Conservation (phyloP, 2,113 vertebrate genomes). For the Anarhynchus alexandrinus region DNA sequence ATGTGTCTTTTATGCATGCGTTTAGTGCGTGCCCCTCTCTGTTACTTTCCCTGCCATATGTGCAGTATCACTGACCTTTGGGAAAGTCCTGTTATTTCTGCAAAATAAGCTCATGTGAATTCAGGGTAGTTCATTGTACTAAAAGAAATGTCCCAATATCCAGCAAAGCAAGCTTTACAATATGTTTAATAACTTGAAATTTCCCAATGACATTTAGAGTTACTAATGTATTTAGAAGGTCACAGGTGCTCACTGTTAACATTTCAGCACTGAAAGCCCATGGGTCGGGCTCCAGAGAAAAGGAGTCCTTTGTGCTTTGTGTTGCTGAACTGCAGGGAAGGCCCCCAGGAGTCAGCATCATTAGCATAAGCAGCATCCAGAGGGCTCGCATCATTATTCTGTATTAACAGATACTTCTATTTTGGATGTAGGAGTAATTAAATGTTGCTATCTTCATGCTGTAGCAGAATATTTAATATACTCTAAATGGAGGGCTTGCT, state of each 20-base stretch:
- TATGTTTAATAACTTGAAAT: neutral
- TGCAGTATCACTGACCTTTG: constrained; percentile 29
- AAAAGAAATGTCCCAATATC: neutral
- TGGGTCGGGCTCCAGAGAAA: neutral
- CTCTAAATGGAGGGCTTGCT: neutral
- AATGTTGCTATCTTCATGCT: neutral
- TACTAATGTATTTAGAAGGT: neutral
- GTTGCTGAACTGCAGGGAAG: neutral
- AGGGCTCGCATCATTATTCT: neutral
- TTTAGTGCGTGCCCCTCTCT: neutral
- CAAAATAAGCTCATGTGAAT: constrained; percentile 38
- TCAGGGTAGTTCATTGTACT: constrained; percentile 8
- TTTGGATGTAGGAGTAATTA: neutral
- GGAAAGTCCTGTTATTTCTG: constrained; percentile 21
- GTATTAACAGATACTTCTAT: neutral
- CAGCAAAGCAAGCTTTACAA: neutral
- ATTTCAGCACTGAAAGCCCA: neutral
- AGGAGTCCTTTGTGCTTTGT: neutral
- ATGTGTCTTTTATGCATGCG: neutral
- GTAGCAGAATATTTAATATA: neutral
- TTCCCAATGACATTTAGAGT: constrained; percentile 23
- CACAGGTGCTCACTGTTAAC: neutral
- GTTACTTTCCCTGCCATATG: neutral
- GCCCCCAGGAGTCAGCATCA: neutral
- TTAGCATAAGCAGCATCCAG: neutral